Conservation (phyloP, 2,113 vertebrate genomes). For the Panthera tigris region DNA sequence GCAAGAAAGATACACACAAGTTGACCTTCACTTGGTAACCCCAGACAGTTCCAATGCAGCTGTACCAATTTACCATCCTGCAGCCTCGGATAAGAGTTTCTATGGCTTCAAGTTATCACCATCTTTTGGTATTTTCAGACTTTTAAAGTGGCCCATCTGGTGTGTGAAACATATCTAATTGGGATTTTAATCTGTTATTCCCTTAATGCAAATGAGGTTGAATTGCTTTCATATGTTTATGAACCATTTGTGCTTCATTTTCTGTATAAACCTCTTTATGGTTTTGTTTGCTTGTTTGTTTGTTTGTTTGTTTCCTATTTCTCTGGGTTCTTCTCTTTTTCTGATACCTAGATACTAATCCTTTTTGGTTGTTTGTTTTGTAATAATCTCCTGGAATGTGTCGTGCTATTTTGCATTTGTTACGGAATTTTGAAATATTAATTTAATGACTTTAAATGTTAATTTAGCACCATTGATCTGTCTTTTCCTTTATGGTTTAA, state of each 20-base stretch:
- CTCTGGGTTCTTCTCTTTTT: background rate
- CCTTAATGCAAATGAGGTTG: background rate
- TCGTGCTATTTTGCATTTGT: background rate
- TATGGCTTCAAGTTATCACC: background rate
- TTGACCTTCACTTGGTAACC: background rate
- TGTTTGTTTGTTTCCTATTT: background rate
- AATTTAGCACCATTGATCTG: background rate
- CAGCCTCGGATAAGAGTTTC: background rate
- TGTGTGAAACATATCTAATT: background rate
- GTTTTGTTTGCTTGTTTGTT: background rate
- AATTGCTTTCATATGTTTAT: background rate
- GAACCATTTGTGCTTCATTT: background rate
- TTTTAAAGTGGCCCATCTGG: background rate
- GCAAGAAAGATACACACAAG: background rate
- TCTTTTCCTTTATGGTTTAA: slow-evolving; percentile 6
- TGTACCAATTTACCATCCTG: background rate
- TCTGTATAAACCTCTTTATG: background rate
- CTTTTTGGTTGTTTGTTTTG: background rate
- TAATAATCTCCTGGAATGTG: background rate
- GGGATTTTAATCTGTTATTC: background rate
- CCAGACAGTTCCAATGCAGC: background rate
- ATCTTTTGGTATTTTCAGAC: background rate
- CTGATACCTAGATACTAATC: background rate
- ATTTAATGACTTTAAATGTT: slow-evolving; percentile 33
- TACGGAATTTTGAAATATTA: background rate